Conservation (phyloP, 2,888 invertebrate species). For the Aspidiotus rigidus region DNA sequence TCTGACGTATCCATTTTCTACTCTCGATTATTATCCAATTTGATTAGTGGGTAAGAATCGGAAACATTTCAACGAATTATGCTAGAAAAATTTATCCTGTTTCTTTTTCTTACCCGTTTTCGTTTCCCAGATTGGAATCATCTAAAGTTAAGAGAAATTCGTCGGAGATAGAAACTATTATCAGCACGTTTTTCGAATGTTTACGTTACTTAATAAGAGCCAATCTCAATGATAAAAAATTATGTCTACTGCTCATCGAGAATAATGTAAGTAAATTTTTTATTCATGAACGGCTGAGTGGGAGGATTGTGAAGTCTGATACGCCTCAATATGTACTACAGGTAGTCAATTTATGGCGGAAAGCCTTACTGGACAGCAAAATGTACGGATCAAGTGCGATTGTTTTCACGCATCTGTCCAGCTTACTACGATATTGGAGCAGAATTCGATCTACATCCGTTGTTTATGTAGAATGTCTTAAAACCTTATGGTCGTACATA, state of each 20-base stretch:
- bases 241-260: constrained; percentile 36
- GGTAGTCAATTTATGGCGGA: constrained; percentile 12
- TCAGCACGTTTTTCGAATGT: constrained; percentile 64
- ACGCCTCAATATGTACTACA: not conserved
- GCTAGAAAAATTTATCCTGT: not conserved
- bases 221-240: constrained; percentile 44
- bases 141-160: constrained; percentile 53
- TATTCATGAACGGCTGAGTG: too few relatives aligned
- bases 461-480: constrained; percentile 1
- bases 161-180: constrained; percentile 59
- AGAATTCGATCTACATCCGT: not conserved
- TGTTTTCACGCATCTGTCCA: constrained; percentile 16
- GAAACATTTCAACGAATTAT: not conserved
- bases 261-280: constrained; percentile 34
- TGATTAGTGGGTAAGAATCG: constrained; percentile 54
- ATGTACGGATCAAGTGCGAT: constrained; percentile 11
- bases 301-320: too few relatives aligned
- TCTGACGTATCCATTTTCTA: constrained; percentile 51
- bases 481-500: constrained; percentile 6
- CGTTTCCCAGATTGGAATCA: constrained; percentile 49
- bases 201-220: constrained; percentile 54
- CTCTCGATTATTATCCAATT: constrained; percentile 57
- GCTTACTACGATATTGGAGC: constrained; percentile 18
- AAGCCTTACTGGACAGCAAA: constrained; percentile 7
- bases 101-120: constrained; percentile 38